phyloP scores from a whole-genome alignment of 2,797 vertebrate species.

The Gobionotothen gibberifrons region DNA sequence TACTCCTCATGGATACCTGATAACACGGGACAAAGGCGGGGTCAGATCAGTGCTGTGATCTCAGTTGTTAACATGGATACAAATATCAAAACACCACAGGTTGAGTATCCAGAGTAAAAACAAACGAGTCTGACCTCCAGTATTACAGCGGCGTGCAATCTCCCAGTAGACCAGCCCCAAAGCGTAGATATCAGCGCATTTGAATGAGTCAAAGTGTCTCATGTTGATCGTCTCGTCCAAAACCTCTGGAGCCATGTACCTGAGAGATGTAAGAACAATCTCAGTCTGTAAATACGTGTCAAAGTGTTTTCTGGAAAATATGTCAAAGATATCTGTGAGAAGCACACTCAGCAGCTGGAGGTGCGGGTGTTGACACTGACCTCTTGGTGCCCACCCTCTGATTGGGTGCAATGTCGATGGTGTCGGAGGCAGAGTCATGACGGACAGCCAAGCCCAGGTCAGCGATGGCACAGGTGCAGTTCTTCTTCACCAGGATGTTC shows the following conservation, averaged over 20 bases:
- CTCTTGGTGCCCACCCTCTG: constrained; percentile 96
- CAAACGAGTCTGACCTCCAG: constrained; percentile 87
- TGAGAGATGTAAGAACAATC: constrained; percentile 62
- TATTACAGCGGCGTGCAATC: constrained; percentile 92
- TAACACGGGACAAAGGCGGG: constrained; percentile 13
- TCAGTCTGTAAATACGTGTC: not conserved
- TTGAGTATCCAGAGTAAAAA: constrained; percentile 35
- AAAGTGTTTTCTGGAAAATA: not conserved
- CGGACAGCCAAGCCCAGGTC: constrained; percentile 95
- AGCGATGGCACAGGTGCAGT: constrained; percentile 94
- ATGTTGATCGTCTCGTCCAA: constrained; percentile 97
- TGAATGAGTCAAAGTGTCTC: constrained; percentile 97
- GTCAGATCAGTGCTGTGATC: constrained; percentile 22
- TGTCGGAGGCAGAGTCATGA: constrained; percentile 92
- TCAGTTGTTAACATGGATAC: not conserved
- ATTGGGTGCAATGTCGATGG: constrained; percentile 96
- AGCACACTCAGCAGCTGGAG: not conserved
- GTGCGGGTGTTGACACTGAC: constrained; percentile 67
- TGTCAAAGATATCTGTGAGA: constrained; percentile 35
- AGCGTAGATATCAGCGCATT: constrained; percentile 96
- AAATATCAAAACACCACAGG: constrained; percentile 22
- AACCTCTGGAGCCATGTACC: constrained; percentile 98
- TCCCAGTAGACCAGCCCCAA: constrained; percentile 97
- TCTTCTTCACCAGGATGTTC: constrained; percentile 97
- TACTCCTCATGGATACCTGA: constrained; percentile 95